Evolutionary conservation across 2,797 vertebrate genomes (phyloP).

Genomic region (Scyliorhinus canicula): DNA sequence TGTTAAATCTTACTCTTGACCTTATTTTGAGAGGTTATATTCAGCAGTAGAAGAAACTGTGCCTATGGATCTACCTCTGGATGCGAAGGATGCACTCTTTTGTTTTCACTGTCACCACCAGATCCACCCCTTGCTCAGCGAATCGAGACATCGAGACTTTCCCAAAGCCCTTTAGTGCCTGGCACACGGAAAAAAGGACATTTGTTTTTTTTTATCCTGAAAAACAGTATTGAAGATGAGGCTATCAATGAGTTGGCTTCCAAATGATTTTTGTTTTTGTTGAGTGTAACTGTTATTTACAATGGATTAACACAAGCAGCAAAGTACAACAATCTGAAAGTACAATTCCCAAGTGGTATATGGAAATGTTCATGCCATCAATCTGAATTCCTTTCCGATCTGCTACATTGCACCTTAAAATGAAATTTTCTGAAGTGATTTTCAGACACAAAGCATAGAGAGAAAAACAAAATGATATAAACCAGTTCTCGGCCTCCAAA

Average conservation of each 20-base stretch:
- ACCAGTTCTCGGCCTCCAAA: neutral
- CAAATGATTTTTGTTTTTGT: neutral
- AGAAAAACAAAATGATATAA: neutral
- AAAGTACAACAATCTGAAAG: neutral
- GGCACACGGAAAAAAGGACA: neutral
- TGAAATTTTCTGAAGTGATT: neutral
- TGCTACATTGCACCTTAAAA: neutral
- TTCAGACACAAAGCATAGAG: neutral
- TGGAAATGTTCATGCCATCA: neutral
- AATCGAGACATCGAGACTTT: too few species aligned
- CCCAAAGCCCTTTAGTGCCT: neutral
- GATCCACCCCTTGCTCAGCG: too few species aligned
- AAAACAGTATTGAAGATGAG: neutral
- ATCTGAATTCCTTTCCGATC: neutral
- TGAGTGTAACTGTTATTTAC: neutral
- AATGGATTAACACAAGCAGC: neutral
- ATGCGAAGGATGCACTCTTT: too few species aligned
- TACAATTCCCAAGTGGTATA: neutral
- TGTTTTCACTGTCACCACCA: too few species aligned
- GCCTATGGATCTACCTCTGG: too few species aligned
- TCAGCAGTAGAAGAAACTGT: too few species aligned
- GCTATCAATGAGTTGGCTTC: too few species aligned
- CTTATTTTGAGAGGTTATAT: too few species aligned
- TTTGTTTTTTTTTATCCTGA: neutral
- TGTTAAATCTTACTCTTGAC: too few species aligned